Evolutionary conservation across 2,797 vertebrate genomes (phyloP).

Genomic region (Lophotriccus pileatus): DNA sequence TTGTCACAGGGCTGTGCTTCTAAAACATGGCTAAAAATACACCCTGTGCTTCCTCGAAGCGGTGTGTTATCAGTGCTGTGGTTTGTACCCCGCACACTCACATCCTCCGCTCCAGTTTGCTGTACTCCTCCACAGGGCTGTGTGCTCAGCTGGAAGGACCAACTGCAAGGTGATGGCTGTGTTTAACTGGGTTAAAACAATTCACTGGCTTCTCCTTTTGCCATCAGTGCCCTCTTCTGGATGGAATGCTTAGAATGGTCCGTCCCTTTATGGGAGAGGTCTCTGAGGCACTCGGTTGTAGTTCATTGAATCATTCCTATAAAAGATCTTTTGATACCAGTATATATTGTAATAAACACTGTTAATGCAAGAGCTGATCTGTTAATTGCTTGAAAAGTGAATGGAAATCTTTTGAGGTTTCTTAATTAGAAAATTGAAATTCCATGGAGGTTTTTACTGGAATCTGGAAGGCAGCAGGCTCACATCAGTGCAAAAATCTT

Average conservation of each 20-base stretch:
- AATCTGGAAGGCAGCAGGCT: neutral
- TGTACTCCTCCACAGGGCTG: neutral
- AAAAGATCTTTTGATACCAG: neutral
- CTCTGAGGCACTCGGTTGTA: neutral
- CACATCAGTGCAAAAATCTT: neutral
- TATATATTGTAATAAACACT: neutral
- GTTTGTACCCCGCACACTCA: constrained; percentile 13
- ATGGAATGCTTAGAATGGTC: neutral
- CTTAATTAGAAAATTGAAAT: neutral
- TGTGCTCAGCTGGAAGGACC: neutral
- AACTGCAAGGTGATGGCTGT: neutral
- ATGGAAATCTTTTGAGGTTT: neutral
- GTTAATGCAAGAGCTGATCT: neutral
- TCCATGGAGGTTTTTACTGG: neutral
- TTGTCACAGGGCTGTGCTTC: neutral
- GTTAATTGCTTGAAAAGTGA: neutral
- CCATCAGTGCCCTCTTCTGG: constrained; percentile 31
- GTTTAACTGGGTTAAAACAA: neutral
- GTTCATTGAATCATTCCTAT: neutral
- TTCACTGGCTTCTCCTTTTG: neutral
- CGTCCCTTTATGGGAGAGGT: neutral
- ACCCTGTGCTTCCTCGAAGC: neutral
- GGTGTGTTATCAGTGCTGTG: constrained; percentile 36
- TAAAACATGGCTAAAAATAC: constrained; percentile 36
- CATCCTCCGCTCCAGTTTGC: neutral